Evolutionary conservation across 2,797 vertebrate species (phyloP).

Genomic region (Steatocranus sp.): DNA sequence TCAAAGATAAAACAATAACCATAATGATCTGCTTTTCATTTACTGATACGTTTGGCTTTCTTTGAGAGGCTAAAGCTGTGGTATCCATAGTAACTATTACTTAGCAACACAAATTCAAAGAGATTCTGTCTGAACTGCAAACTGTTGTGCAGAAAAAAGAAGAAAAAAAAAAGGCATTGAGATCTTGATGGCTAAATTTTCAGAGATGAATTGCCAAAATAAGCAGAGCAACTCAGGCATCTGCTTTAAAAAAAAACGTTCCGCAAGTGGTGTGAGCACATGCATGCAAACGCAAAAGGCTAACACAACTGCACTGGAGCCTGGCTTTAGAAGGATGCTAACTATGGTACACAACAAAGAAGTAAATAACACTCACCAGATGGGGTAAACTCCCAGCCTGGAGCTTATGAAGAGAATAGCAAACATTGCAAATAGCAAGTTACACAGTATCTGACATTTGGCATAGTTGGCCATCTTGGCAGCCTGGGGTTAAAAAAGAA

Average conservation of each 20-base stretch:
- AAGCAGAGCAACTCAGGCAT: background rate
- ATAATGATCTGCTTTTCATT: conserved; percentile 43
- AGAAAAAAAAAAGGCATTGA: background rate
- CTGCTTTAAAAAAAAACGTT: background rate
- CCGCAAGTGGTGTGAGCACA: background rate
- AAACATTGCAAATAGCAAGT: conserved; percentile 93
- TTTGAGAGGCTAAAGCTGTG: conserved; percentile 48
- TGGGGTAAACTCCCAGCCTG: conserved; percentile 90
- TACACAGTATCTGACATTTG: conserved; percentile 96
- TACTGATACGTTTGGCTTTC: conserved; percentile 50
- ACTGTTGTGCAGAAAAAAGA: conserved; percentile 4
- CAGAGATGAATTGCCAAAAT: background rate
- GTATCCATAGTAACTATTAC: conserved; percentile 80
- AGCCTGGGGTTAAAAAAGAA: conserved; percentile 76
- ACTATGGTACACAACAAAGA: background rate
- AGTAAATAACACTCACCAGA: conserved; percentile 85
- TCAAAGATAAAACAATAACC: conserved; percentile 13
- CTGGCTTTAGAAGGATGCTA: background rate
- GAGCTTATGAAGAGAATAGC: conserved; percentile 92
- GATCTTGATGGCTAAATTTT: conserved; percentile 1
- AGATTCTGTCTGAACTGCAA: conserved; percentile 47
- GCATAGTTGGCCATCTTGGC: conserved; percentile 99
- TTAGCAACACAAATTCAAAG: conserved; percentile 72
- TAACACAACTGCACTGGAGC: background rate
- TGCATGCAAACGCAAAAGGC: background rate